phyloP scores from a whole-genome alignment of 1,140 invertebrate genomes.

The Littorina saxatilis region DNA sequence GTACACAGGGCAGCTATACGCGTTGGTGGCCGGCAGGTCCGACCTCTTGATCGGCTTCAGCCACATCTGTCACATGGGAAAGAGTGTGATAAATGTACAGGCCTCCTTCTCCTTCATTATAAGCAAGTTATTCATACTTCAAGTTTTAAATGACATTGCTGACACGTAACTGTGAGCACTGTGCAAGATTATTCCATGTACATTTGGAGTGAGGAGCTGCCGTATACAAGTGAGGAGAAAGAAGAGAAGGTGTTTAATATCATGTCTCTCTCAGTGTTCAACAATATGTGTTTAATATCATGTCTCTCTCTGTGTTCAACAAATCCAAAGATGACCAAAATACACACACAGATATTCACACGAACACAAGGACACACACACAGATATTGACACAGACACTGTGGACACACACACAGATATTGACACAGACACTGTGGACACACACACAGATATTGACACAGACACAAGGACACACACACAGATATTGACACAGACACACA shows the following conservation, averaged over 20 bases:
- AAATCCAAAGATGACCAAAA: not conserved
- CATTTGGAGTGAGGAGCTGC: too few relatives aligned
- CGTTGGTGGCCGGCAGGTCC: conserved; percentile 61
- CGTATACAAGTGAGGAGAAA: too few relatives aligned
- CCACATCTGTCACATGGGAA: conserved; percentile 65
- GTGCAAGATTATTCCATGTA: not conserved
- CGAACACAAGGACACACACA: not conserved
- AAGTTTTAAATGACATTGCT: not conserved
- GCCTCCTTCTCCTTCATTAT: not conserved
- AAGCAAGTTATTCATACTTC: not conserved
- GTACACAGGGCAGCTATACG: conserved; percentile 90
- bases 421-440: too few relatives aligned
- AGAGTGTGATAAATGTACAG: conserved; percentile 14
- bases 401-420: conserved; percentile 21
- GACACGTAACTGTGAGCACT: conserved; percentile 1
- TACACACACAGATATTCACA: not conserved
- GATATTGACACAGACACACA: too few relatives aligned
- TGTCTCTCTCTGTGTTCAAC: not conserved
- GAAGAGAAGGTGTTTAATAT: too few relatives aligned
- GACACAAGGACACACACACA: too few relatives aligned
- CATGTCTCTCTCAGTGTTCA: too few relatives aligned
- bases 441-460: too few relatives aligned
- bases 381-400: conserved; percentile 10
- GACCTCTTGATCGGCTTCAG: conserved; percentile 69
- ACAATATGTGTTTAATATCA: too few relatives aligned